Base-by-base conservation (phyloP, 2,888 invertebrate species). In the Drosophila austrosaltans region DNA sequence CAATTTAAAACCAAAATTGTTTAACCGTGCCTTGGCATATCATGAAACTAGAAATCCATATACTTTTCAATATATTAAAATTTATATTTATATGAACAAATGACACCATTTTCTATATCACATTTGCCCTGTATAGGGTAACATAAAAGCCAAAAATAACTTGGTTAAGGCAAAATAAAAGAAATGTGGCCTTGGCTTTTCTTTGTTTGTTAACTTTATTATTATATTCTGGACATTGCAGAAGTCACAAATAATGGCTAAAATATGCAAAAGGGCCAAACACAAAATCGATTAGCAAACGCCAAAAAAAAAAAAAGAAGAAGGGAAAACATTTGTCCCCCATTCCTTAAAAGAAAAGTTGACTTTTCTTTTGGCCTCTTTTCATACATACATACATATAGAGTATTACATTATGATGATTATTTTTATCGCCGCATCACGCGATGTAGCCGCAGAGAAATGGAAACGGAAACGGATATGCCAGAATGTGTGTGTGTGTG, bases 361-460 rank as follows among this genome's bases (percentile, higher is more conserved):
- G 86, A 72, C 65, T 57, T 63, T 44, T 66, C 54, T 48, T 36
- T 36, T 77, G 70, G 66, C 63, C 63, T 65, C 66, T 71, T 71
- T 80, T 73, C 75, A 36, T 36, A 36, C 36, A 36, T 36, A 32
- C 32, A 32, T 32, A 32, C 32, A 32, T 32, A 36, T 36, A 36
- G 2, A 36, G 73, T 75, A 77, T 77, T 68, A 79, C 81, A 72
- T 84, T 78, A 79, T 84, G 80, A 81, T 78, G 81, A 82, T 78
- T 76, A 84, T 81, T 82, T 79, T 79, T 86, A 79, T 82, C 89
- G 77, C 56, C 77, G 78, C 89, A 90, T 89, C 90, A 90, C 90
- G 90, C 90, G 89, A 72, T 72, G 75, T 72, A 75, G 72, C 72
- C 75, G 75, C 72, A 62, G 63, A 63, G 59, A 65, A 72, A 72